A percentile compares a stretch with the other conserved stretches of the same genome.
phyloP scores from a whole-genome alignment of 2,888 invertebrate species.

The Pseudococcus jackbeardsleyi region DNA sequence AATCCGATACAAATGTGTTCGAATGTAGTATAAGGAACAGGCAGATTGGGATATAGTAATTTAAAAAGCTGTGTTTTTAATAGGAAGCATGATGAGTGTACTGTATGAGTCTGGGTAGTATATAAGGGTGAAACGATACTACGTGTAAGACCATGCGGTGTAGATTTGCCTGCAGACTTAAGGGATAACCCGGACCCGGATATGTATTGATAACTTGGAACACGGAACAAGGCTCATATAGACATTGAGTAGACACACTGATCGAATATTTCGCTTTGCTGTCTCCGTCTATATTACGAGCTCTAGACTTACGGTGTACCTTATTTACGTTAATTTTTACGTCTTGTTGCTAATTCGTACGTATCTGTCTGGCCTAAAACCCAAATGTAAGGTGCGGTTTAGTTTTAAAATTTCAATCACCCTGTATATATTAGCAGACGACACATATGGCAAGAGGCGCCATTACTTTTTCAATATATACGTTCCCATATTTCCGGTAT shows the following conservation, averaged over 20 bases:
- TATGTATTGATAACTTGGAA: slow-evolving; percentile 27
- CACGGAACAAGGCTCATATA: slow-evolving; percentile 2
- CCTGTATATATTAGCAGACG: slow-evolving; percentile 4
- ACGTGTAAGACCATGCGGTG: not conserved
- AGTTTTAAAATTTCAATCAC: slow-evolving; percentile 17
- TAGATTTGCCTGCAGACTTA: slow-evolving; percentile 30
- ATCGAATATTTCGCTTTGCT: slow-evolving; percentile 15
- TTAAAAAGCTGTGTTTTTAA: slow-evolving; percentile 51
- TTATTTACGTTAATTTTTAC: not conserved
- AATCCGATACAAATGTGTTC: slow-evolving; percentile 54
- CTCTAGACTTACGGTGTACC: too few relatives aligned
- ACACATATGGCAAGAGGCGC: slow-evolving; percentile 51
- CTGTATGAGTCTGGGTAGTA: not conserved
- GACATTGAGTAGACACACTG: not conserved
- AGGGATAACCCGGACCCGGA: slow-evolving; percentile 50
- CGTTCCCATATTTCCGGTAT: slow-evolving; percentile 43
- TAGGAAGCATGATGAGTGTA: slow-evolving; percentile 42
- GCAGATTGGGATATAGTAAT: slow-evolving; percentile 36
- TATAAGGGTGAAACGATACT: slow-evolving; percentile 6
- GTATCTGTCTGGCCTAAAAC: too few relatives aligned
- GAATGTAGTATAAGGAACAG: not conserved
- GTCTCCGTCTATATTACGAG: too few relatives aligned
- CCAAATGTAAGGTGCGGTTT: not conserved
- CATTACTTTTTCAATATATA: slow-evolving; percentile 41
- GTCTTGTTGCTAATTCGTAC: not conserved